Base-by-base conservation (phyloP, 2,113 vertebrate species). In the Lasiurus borealis region DNA sequence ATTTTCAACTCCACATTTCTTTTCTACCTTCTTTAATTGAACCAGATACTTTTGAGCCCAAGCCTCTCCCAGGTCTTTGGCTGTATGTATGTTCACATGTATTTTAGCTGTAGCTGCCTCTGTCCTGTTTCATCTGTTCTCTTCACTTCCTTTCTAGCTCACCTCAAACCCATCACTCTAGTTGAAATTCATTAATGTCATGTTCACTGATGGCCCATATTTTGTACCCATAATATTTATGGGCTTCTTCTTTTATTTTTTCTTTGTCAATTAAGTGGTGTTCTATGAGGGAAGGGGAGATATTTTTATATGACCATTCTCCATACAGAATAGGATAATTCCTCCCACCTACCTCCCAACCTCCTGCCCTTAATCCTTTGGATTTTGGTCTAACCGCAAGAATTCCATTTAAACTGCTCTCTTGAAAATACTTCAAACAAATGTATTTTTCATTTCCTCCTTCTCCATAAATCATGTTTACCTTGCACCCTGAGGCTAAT, bases 391-490 rank as follows among this genome's bases (percentile, higher is more conserved):
- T 48, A 85, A 93, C 23, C 12, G 5, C 34, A 75, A 73, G 44
- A 85, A 84, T 87, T 80, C 62, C 52, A 75, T 44, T 86, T 83
- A 62, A 90, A 80, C 6, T 89, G 66, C 23, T 87, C 59, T 80
- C 73, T 80, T 85, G 72, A 68, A 92, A 71, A n/a, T 31, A 75
- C 64, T 89, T 91, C 87, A 69, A 91, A 64, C 44, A 66, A 75
- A 73, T 29, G 19, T 54, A 93, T 52, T 90, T 90, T 95, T 87
- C 25, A 66, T 46, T 77, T 25, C 69, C 31, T 87, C 8, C 31
- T 77, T 66, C 23, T 21, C 34, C 64, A 9, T 54, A 57, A 59
- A 81, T 83, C 68, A 71, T 50, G 16, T 50, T 95, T 73, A 59
- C 69, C 54, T 85, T 94, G 69, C 2, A 85, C 8, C 19, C n/a